A percentile compares a stretch with the other conserved stretches of the same genome.
These are phyloP conservation scores for Egretta garzetta DNA, from an alignment of 2,113 vertebrate genomes.

Conservation along the genomic window DNA sequence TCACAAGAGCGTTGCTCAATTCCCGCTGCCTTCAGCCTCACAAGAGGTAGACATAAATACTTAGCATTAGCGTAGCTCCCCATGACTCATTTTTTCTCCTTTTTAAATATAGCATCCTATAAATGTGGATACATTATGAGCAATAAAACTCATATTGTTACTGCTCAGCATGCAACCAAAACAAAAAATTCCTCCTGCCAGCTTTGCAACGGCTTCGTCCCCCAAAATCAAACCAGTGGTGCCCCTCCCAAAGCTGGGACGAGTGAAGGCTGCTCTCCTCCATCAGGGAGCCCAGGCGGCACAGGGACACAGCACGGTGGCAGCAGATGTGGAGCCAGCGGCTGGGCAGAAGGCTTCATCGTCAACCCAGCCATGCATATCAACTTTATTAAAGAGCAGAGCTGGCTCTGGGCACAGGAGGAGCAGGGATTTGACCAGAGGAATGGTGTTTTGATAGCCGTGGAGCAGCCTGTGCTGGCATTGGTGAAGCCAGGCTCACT, in stretches of 20 bases:
- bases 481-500: not conserved
- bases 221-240: not conserved
- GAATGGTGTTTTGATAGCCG: not conserved
- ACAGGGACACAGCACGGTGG: not conserved
- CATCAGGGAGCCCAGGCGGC: not conserved
- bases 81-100: conserved; percentile 53
- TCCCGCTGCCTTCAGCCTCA: conserved; percentile 25
- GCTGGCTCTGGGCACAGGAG: not conserved
- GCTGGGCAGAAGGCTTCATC: not conserved
- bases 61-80: conserved; percentile 19
- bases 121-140: not conserved
- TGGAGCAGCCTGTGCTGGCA: not conserved
- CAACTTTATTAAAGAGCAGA: not conserved
- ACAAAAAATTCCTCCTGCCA: not conserved
- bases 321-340: not conserved
- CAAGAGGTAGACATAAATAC: conserved; percentile 41
- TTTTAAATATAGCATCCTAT: conserved; percentile 56
- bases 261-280: not conserved
- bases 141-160: conserved; percentile 18
- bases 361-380: not conserved
- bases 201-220: not conserved
- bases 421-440: not conserved
- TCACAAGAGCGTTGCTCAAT: not conserved
- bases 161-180: not conserved
- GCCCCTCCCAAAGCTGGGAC: not conserved